Percentiles rank a stretch among this genome's conserved stretches.
phyloP scores from a whole-genome alignment of 2,888 invertebrate species.

The Congeria kusceri region DNA sequence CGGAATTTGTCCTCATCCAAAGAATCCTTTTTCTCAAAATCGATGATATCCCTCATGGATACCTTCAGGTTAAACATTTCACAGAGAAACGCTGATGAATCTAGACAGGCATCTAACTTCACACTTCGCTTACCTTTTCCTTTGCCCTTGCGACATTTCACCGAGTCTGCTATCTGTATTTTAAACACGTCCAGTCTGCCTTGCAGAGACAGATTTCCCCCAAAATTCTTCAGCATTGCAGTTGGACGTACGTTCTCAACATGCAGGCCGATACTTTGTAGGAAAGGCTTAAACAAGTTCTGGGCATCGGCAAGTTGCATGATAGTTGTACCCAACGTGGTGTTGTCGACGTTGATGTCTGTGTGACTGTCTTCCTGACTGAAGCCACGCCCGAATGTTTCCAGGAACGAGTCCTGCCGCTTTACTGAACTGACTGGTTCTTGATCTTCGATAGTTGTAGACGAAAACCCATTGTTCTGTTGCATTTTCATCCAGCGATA shows the following conservation, averaged over 20 bases:
- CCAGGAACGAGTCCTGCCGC: conserved; percentile 82
- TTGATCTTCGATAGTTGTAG: conserved; percentile 76
- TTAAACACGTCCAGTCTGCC: conserved; percentile 94
- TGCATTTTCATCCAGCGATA: conserved; percentile 98
- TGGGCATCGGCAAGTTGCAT: conserved; percentile 93
- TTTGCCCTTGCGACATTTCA: conserved; percentile 72
- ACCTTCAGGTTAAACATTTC: conserved; percentile 95
- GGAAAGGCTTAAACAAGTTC: conserved; percentile 90
- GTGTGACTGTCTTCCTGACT: conserved; percentile 82
- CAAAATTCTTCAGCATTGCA: conserved; percentile 91
- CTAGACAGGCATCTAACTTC: conserved; percentile 88
- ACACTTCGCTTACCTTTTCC: conserved; percentile 57
- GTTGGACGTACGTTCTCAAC: conserved; percentile 88
- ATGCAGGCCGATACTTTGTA: conserved; percentile 94
- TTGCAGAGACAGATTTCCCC: conserved; percentile 89
- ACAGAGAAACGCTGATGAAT: conserved; percentile 95
- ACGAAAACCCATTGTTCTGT: conserved; percentile 87
- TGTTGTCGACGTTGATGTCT: conserved; percentile 74
- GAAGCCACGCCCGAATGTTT: conserved; percentile 81
- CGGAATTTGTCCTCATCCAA: conserved; percentile 52
- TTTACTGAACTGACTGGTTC: conserved; percentile 68
- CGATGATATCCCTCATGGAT: conserved; percentile 95
- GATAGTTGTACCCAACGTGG: conserved; percentile 81
- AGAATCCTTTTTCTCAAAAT: conserved; percentile 87
- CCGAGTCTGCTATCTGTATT: conserved; percentile 96